These are phyloP conservation scores for Dastarcus helophoroides DNA, from an alignment of 2,888 invertebrate genomes.

Conservation along the genomic window DNA sequence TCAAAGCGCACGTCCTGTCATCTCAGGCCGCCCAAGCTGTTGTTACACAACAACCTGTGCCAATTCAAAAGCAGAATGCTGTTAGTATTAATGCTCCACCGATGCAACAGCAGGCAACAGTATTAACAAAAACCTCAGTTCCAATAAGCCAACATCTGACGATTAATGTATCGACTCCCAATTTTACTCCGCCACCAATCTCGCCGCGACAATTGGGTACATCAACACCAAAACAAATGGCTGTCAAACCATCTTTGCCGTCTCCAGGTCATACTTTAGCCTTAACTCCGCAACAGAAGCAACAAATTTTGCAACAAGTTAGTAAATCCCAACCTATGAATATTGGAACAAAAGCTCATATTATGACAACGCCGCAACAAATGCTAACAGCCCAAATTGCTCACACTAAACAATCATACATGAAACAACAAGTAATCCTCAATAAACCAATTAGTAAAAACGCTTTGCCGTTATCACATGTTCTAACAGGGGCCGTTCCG, in stretches of 20 bases:
- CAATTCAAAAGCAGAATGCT: conserved; percentile 13
- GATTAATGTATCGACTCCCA: conserved; percentile 28
- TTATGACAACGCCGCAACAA: conserved; percentile 20
- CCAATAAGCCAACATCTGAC: conserved; percentile 28
- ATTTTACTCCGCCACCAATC: conserved; percentile 23
- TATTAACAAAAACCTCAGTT: conserved; percentile 13
- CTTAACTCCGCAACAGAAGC: conserved; percentile 17
- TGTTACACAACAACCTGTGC: conserved; percentile 20
- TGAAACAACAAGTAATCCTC: conserved; percentile 9
- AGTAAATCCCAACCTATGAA: conserved; percentile 3
- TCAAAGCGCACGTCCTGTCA: conserved; percentile 53
- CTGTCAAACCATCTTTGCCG: conserved; percentile 21
- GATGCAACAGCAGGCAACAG: background rate
- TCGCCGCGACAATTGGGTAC: conserved; percentile 26
- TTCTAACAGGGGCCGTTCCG: conserved; percentile 42
- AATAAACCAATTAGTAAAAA: conserved; percentile 13
- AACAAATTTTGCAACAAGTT: conserved; percentile 18
- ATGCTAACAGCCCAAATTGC: conserved; percentile 39
- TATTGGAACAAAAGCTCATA: conserved; percentile 14
- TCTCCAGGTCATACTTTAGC: conserved; percentile 19
- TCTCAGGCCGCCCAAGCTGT: conserved; percentile 37
- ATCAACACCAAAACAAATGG: conserved; percentile 16
- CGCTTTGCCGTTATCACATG: conserved; percentile 31
- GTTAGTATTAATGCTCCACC: conserved; percentile 17
- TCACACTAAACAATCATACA: conserved; percentile 22